Conservation (phyloP, 2,888 invertebrate species). For the Nemapogon koenigi region DNA sequence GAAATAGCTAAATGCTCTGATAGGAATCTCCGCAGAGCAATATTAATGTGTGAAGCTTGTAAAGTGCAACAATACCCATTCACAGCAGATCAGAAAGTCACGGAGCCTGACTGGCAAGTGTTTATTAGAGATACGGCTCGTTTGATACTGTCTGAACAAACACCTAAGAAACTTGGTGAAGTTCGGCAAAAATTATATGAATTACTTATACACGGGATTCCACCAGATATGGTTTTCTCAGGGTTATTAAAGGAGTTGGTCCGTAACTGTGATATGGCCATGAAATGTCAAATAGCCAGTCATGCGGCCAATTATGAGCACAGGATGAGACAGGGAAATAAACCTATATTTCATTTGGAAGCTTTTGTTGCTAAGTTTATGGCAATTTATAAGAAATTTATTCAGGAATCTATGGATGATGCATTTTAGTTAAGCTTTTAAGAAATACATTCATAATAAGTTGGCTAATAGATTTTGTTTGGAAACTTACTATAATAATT, state of each 20-base stretch:
- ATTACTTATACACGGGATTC: conserved; percentile 91
- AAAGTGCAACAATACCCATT: conserved; percentile 92
- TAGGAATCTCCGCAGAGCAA: conserved; percentile 89
- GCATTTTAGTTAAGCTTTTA: conserved; percentile 33
- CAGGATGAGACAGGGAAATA: conserved; percentile 89
- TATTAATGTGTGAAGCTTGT: conserved; percentile 93
- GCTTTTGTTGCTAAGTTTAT: conserved; percentile 97
- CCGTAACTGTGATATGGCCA: conserved; percentile 86
- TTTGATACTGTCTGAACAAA: conserved; percentile 86
- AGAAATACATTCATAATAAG: too few relatives aligned
- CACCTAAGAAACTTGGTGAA: conserved; percentile 81
- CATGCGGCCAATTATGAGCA: conserved; percentile 93
- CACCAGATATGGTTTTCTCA: conserved; percentile 90
- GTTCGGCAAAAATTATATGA: conserved; percentile 92
- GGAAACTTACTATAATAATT: too few relatives aligned
- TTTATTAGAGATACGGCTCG: conserved; percentile 87
- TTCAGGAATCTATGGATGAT: conserved; percentile 74
- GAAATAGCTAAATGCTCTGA: conserved; percentile 81
- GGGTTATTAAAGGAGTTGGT: conserved; percentile 84
- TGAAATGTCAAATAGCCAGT: conserved; percentile 85
- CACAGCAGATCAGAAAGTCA: conserved; percentile 77
- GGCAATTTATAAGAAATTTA: conserved; percentile 89
- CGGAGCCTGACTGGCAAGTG: conserved; percentile 92
- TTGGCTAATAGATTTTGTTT: too few relatives aligned
- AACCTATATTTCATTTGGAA: conserved; percentile 95